Evolutionary conservation across 1,140 invertebrate species (phyloP).

Genomic region (Macrotrachela quadricornifera): DNA sequence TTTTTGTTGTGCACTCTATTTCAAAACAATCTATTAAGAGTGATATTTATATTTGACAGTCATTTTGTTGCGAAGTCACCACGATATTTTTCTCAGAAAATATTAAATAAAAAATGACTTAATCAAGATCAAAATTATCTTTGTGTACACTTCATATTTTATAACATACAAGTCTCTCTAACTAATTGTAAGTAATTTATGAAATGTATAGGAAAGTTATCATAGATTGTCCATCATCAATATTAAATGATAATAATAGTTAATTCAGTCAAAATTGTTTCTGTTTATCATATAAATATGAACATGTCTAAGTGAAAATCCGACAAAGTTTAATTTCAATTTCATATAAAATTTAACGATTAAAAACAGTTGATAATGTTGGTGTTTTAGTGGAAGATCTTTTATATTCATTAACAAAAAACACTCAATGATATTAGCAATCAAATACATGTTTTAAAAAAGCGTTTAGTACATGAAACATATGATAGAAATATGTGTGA

Average conservation of each 20-base stretch:
- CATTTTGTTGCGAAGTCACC: no score
- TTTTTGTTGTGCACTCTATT: no score
- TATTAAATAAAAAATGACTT: no score
- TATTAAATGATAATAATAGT: slow-evolving; percentile 27
- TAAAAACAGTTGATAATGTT: slow-evolving; percentile 85
- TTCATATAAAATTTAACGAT: slow-evolving; percentile 81
- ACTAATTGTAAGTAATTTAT: no score
- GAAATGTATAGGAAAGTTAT: no score
- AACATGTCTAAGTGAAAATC: slow-evolving; percentile 50
- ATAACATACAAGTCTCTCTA: no score
- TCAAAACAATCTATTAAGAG: slow-evolving; percentile 10
- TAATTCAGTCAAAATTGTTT: slow-evolving; percentile 49
- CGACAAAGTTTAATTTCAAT: slow-evolving; percentile 16
- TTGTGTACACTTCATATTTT: no score
- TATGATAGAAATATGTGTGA: slow-evolving; percentile 79
- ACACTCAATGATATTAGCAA: slow-evolving; percentile 68
- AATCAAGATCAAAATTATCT: no score
- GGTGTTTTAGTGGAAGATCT: slow-evolving; percentile 87
- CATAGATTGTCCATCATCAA: no score
- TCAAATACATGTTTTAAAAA: slow-evolving; percentile 72
- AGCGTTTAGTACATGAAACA: slow-evolving; percentile 86
- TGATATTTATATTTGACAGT: slow-evolving; percentile 29
- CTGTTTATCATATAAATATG: slow-evolving; percentile 67
- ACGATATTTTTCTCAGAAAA: no score
- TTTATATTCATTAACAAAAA: slow-evolving; percentile 55